These are phyloP conservation scores for Nymphalis urticae DNA, from an alignment of 2,888 invertebrate genomes.

Conservation along the genomic window DNA sequence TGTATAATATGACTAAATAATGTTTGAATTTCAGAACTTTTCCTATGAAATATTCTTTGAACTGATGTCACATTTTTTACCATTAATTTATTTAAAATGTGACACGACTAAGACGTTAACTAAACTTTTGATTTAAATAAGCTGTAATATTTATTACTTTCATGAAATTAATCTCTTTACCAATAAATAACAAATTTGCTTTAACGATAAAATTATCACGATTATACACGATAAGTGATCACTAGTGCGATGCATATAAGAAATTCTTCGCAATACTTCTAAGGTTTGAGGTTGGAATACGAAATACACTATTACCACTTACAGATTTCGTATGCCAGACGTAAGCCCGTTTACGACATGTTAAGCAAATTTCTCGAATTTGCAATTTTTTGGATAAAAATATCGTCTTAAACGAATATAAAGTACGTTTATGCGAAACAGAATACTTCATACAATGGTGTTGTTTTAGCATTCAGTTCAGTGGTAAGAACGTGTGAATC, in stretches of 20 bases:
- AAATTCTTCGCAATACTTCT: constrained; percentile 6
- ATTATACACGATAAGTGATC: neutral
- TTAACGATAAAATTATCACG: neutral
- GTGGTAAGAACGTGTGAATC: no score
- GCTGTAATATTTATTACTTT: no score
- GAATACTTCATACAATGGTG: neutral
- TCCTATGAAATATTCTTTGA: no score
- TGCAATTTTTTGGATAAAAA: constrained; percentile 14
- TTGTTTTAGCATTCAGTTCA: no score
- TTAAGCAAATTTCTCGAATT: constrained; percentile 36
- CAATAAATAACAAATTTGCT: neutral
- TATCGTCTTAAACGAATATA: neutral
- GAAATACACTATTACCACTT: constrained; percentile 39
- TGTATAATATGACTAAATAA: no score
- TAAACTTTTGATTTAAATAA: no score
- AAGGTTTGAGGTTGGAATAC: constrained; percentile 38
- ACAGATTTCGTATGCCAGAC: constrained; percentile 39
- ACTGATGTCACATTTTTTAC: no score
- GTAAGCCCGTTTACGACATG: constrained; percentile 37
- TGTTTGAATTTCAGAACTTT: no score
- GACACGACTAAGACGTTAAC: no score
- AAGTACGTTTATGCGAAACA: neutral
- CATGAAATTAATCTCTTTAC: no score
- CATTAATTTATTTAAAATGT: no score
- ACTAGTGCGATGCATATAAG: constrained; percentile 10